Percentiles rank a stretch among this genome's conserved stretches.
These are phyloP conservation scores for Danio choprae DNA, from an alignment of 2,797 vertebrate genomes.

Conservation along the genomic window DNA sequence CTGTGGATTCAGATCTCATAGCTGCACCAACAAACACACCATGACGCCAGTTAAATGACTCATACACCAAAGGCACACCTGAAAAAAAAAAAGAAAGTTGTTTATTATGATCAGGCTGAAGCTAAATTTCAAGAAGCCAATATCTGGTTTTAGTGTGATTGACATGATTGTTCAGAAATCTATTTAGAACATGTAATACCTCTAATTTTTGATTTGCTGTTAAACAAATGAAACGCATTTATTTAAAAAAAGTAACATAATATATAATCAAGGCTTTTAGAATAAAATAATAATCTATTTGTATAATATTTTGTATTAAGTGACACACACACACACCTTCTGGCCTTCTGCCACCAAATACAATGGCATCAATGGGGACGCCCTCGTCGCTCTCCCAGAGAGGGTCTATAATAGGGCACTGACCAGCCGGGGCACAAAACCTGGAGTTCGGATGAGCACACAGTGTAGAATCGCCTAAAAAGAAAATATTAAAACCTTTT, in stretches of 20 bases:
- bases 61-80: constrained; percentile 92
- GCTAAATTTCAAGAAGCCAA: too few relatives aligned
- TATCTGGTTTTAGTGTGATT: too few relatives aligned
- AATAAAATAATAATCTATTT: not conserved
- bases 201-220: too few relatives aligned
- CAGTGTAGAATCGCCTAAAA: constrained; percentile 79
- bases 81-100: constrained; percentile 37
- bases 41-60: constrained; percentile 90
- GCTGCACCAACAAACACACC: constrained; percentile 92
- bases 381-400: constrained; percentile 91
- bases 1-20: constrained; percentile 92
- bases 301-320: not conserved
- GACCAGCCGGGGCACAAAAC: constrained; percentile 88
- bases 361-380: constrained; percentile 91
- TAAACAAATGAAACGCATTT: not conserved
- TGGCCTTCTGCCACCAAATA: constrained; percentile 92
- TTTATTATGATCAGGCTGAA: not conserved
- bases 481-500: too few relatives aligned
- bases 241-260: not conserved
- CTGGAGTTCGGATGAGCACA: constrained; percentile 93
- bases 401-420: constrained; percentile 93
- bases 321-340: constrained; percentile 76
- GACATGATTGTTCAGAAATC: too few relatives aligned
- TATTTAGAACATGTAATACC: too few relatives aligned
- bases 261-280: too few relatives aligned